These are phyloP conservation scores for Sweltsa coloradensis DNA, from an alignment of 1,140 invertebrate genomes.

Conservation along the genomic window DNA sequence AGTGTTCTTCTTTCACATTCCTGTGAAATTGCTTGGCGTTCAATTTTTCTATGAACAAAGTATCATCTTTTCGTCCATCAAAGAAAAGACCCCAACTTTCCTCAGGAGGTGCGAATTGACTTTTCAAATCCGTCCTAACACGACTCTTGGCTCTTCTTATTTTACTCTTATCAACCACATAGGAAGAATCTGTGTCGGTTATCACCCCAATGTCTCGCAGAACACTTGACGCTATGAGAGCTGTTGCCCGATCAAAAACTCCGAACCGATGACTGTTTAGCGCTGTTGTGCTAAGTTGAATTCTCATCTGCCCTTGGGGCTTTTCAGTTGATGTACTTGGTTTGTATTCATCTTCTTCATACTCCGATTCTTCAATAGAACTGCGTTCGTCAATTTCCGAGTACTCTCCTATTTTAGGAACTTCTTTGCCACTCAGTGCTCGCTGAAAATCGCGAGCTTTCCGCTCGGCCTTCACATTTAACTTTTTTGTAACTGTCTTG, in stretches of 20 bases:
- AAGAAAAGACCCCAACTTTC: slow-evolving; percentile 17
- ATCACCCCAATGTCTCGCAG: slow-evolving; percentile 16
- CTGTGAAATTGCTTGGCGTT: slow-evolving; percentile 17
- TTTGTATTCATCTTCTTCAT: slow-evolving; percentile 5
- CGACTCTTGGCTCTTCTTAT: slow-evolving; percentile 18
- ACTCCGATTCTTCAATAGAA: slow-evolving; percentile 2
- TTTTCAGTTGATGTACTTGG: slow-evolving; percentile 2
- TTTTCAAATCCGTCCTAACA: slow-evolving; percentile 13
- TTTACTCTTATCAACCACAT: slow-evolving; percentile 22
- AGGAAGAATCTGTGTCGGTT: slow-evolving; percentile 9
- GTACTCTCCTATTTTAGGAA: slow-evolving; percentile 3
- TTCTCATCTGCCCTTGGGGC: slow-evolving; percentile 12
- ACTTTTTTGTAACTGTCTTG: slow-evolving; percentile 6
- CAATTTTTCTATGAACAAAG: slow-evolving; percentile 17
- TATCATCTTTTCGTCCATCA: slow-evolving; percentile 23
- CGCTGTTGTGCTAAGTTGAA: slow-evolving; percentile 13
- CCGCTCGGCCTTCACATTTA: slow-evolving; percentile 1
- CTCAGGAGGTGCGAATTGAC: neutral
- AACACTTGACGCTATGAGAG: slow-evolving; percentile 21
- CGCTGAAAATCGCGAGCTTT: slow-evolving; percentile 6
- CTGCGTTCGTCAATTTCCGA: neutral
- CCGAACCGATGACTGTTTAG: slow-evolving; percentile 19
- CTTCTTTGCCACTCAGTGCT: neutral
- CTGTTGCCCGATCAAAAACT: slow-evolving; percentile 22
- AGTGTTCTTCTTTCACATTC: slow-evolving; percentile 19